A percentile compares a stretch with the other conserved stretches of the same genome.
Evolutionary conservation across 2,888 invertebrate species (phyloP).

Genomic region (Tenthredo notha): DNA sequence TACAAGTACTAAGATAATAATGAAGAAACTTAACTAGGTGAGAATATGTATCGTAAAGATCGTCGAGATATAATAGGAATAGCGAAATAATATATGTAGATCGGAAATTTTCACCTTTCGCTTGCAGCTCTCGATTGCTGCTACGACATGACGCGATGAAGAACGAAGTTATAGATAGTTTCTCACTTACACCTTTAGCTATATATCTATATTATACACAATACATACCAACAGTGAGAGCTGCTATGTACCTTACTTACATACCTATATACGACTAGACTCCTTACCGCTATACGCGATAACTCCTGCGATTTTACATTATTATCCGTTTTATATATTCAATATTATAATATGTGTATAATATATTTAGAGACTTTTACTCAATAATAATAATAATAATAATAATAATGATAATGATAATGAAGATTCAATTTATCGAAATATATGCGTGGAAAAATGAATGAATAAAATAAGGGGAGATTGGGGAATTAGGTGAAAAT

Average conservation of each 20-base stretch:
- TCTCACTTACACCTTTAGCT: not conserved
- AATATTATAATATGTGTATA: not conserved
- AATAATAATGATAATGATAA: not conserved
- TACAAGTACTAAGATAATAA: too few relatives aligned
- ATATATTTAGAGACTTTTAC: not conserved
- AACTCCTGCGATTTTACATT: not conserved
- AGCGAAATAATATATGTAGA: not conserved
- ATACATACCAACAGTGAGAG: not conserved
- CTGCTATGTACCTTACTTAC: not conserved
- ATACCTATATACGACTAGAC: not conserved
- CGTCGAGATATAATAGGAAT: not conserved
- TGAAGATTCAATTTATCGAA: not conserved
- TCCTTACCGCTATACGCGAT: not conserved
- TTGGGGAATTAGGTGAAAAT: too few relatives aligned
- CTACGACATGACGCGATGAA: not conserved
- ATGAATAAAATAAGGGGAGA: too few relatives aligned
- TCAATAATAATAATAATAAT: not conserved
- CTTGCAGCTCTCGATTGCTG: not conserved
- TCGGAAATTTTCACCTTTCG: constrained; percentile 12
- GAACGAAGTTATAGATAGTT: constrained; percentile 3
- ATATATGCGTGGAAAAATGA: too few relatives aligned
- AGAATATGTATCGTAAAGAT: not conserved
- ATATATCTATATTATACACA: not conserved
- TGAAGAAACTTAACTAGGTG: not conserved
- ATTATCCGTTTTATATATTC: not conserved